A percentile compares a stretch with the other conserved stretches of the same genome.
Evolutionary conservation across 2,797 vertebrate species (phyloP).

Genomic region (Ambastaia sidthimunki): DNA sequence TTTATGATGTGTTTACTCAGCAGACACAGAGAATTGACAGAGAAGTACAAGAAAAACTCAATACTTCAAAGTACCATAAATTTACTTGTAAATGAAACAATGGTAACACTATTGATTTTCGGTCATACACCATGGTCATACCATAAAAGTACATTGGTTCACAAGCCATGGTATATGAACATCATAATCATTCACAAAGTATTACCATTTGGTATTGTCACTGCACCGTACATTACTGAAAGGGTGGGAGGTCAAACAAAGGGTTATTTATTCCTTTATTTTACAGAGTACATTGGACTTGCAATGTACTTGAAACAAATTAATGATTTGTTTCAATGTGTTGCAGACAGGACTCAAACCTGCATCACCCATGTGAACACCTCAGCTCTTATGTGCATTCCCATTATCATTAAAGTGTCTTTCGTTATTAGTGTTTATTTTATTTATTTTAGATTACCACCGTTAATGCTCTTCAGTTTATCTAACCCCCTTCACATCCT

Average conservation of each 20-base stretch:
- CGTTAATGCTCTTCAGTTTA: not conserved
- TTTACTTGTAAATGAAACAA: too few relatives aligned
- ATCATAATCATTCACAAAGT: too few relatives aligned
- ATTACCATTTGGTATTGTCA: too few relatives aligned
- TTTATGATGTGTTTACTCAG: not conserved
- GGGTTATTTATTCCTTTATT: too few relatives aligned
- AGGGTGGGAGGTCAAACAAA: too few relatives aligned
- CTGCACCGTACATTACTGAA: too few relatives aligned
- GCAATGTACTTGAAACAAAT: not conserved
- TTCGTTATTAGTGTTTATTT: not conserved
- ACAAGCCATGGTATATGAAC: too few relatives aligned
- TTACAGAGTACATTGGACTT: too few relatives aligned
- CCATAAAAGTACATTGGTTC: too few relatives aligned
- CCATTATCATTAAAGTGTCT: not conserved
- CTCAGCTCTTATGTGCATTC: not conserved
- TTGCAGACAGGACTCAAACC: not conserved
- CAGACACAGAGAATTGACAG: not conserved
- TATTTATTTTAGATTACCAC: not conserved
- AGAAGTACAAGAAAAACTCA: too few relatives aligned
- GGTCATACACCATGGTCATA: too few relatives aligned
- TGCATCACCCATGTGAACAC: not conserved
- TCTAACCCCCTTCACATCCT: not conserved
- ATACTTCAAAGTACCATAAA: not conserved
- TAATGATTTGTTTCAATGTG: not conserved
- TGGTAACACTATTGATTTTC: too few relatives aligned